phyloP scores from a whole-genome alignment of 2,888 invertebrate species.

The Leptinotarsa juncta region DNA sequence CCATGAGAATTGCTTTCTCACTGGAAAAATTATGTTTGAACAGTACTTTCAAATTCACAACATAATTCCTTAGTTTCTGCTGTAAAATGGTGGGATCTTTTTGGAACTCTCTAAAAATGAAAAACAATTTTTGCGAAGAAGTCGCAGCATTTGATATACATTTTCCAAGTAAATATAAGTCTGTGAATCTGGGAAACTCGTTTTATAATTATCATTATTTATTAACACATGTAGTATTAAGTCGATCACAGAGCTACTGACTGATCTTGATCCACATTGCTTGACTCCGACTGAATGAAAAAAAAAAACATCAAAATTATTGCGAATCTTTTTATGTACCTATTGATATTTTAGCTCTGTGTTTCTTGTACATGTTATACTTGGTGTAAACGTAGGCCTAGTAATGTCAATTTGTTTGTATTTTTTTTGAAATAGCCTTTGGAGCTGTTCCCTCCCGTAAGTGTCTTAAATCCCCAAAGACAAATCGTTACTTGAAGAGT shows the following conservation, averaged over 20 bases:
- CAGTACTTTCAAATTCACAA: background rate
- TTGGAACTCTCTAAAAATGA: too few relatives aligned
- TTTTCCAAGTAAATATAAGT: slow-evolving; percentile 33
- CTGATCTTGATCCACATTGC: slow-evolving; percentile 40
- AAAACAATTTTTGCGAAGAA: too few relatives aligned
- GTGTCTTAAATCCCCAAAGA: slow-evolving; percentile 41
- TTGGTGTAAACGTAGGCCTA: slow-evolving; percentile 46
- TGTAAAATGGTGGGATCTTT: background rate
- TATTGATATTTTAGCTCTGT: slow-evolving; percentile 44
- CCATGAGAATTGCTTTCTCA: background rate
- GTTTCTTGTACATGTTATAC: slow-evolving; percentile 37
- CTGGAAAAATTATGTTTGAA: background rate
- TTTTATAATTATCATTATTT: slow-evolving; percentile 43
- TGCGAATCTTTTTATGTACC: slow-evolving; percentile 38
- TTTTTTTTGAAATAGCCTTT: slow-evolving; percentile 2
- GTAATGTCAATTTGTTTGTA: slow-evolving; percentile 50
- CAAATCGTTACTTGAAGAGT: background rate
- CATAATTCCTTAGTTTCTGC: background rate
- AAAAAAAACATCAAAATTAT: slow-evolving; percentile 26
- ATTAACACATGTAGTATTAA: slow-evolving; percentile 39
- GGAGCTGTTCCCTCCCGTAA: slow-evolving; percentile 33
- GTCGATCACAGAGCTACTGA: slow-evolving; percentile 42
- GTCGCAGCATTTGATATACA: slow-evolving; percentile 20
- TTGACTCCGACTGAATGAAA: slow-evolving; percentile 38
- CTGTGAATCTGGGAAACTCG: slow-evolving; percentile 31